Evolutionary conservation across 1,140 invertebrate genomes (phyloP).

Genomic region (Procambarus clarkii): DNA sequence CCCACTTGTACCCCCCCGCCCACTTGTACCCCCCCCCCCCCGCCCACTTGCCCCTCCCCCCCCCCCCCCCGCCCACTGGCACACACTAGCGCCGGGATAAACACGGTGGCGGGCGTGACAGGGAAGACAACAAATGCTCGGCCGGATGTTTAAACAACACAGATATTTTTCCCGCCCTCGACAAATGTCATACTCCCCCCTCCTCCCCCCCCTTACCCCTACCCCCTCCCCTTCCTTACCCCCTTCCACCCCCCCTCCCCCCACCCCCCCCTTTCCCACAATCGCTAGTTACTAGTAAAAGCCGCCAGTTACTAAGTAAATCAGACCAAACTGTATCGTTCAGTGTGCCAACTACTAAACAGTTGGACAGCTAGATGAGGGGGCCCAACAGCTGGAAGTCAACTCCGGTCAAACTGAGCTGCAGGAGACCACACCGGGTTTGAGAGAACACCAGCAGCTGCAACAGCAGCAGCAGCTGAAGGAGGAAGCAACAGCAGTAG

Average conservation of each 20-base stretch:
- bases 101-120: conserved; percentile 27
- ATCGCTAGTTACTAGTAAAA: too few relatives aligned
- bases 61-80: neutral
- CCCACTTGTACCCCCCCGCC: neutral
- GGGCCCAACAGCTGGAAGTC: too few relatives aligned
- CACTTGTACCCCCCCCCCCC: neutral
- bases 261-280: neutral
- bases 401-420: too few relatives aligned
- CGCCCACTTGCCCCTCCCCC: neutral
- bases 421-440: too few relatives aligned
- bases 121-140: conserved; percentile 28
- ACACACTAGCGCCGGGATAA: conserved; percentile 4
- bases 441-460: too few relatives aligned
- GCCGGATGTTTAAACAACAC: conserved; percentile 37
- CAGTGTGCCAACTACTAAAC: too few relatives aligned
- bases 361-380: too few relatives aligned
- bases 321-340: too few relatives aligned
- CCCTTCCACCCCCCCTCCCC: neutral
- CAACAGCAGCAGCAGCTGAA: neutral
- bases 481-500: neutral
- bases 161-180: conserved; percentile 35
- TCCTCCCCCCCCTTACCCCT: neutral
- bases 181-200: conserved; percentile 33
- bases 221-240: neutral
- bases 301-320: too few relatives aligned